Evolutionary conservation across 2,797 vertebrate species (phyloP).

Genomic region (Schizothorax lantsangensis): DNA sequence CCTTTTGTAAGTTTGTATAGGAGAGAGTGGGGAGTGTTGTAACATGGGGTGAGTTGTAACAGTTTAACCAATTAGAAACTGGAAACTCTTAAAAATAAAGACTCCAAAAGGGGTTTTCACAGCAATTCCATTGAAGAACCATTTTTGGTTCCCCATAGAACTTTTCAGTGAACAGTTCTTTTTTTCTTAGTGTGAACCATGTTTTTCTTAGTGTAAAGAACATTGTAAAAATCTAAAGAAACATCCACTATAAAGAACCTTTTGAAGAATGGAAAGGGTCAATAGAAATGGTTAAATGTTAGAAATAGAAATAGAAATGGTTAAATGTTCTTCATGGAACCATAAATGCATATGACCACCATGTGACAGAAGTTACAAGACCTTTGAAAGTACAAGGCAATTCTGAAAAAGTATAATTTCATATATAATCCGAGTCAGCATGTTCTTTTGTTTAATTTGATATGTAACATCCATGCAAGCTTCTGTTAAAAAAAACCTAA

Average conservation of each 20-base stretch:
- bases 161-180: not conserved
- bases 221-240: not conserved
- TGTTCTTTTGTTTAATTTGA: not conserved
- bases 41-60: slow-evolving; percentile 4
- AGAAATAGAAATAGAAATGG: not conserved
- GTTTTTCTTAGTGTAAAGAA: not conserved
- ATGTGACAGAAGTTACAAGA: not conserved
- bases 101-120: not conserved
- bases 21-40: not conserved
- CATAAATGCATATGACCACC: not conserved
- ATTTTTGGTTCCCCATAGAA: slow-evolving; percentile 4
- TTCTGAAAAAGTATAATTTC: not conserved
- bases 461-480: not conserved
- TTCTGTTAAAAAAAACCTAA: not conserved
- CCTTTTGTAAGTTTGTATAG: not conserved
- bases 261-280: not conserved
- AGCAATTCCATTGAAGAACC: not conserved
- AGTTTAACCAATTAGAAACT: not conserved
- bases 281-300: not conserved
- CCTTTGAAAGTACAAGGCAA: not conserved
- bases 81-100: slow-evolving; percentile 9
- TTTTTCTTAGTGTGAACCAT: not conserved
- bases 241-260: not conserved
- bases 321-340: slow-evolving; percentile 3
- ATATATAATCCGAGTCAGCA: not conserved